Evolutionary conservation across 1,140 invertebrate genomes (phyloP).

Genomic region (Diabrotica virgifera): DNA sequence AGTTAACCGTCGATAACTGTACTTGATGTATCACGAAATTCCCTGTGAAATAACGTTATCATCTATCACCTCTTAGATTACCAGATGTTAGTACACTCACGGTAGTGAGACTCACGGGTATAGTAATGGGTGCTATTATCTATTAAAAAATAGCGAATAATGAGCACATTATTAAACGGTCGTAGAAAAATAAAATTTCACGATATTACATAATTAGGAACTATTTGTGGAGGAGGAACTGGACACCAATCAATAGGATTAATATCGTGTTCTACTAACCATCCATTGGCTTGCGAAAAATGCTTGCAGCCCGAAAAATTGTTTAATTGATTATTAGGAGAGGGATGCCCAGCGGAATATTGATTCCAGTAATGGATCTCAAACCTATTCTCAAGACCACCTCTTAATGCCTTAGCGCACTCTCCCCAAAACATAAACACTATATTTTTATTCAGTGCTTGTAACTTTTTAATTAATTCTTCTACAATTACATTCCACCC

Average conservation of each 20-base stretch:
- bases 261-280: neutral
- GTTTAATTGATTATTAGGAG: neutral
- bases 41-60: too few relatives aligned
- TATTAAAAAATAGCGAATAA: too few relatives aligned
- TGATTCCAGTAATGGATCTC: neutral
- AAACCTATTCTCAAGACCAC: neutral
- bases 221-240: too few relatives aligned
- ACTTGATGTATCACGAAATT: too few relatives aligned
- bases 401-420: neutral
- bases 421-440: conserved; percentile 9
- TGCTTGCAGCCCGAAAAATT: neutral
- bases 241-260: conserved; percentile 5
- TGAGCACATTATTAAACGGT: too few relatives aligned
- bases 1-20: too few relatives aligned
- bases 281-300: conserved; percentile 5
- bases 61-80: too few relatives aligned
- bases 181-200: too few relatives aligned
- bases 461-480: neutral
- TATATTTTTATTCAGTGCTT: neutral
- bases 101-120: too few relatives aligned
- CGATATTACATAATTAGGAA: too few relatives aligned
- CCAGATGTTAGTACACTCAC: too few relatives aligned
- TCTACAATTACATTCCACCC: conserved; percentile 5
- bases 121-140: too few relatives aligned
- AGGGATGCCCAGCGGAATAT: conserved; percentile 3